These are phyloP conservation scores for Halcyon leucocephala DNA, from an alignment of 2,797 vertebrate genomes.

Conservation along the genomic window DNA sequence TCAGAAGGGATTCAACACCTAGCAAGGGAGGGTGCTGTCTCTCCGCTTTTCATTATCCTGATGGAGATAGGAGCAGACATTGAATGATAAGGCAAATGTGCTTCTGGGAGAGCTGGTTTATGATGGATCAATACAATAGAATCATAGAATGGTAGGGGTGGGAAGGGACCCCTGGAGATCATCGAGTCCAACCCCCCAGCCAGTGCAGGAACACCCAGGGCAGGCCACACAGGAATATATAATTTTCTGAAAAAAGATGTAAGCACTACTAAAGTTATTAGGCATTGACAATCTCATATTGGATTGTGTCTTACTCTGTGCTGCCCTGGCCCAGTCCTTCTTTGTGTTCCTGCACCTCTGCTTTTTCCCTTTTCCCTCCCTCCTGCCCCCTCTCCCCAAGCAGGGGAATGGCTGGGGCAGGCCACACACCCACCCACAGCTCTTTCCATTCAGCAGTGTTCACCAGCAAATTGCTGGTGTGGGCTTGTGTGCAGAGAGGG, in stretches of 20 bases:
- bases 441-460: not conserved
- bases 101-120: not conserved
- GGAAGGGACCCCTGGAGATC: too few relatives aligned
- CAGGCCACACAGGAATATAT: too few relatives aligned
- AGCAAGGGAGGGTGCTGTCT: not conserved
- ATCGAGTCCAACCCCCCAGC: too few relatives aligned
- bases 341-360: not conserved
- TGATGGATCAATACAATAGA: not conserved
- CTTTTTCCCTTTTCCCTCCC: not conserved
- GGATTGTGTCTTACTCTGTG: not conserved
- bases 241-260: not conserved
- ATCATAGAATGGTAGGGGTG: too few relatives aligned
- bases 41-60: not conserved
- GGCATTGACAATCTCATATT: not conserved
- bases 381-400: not conserved
- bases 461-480: not conserved
- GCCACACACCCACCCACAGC: accelerated
- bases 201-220: too few relatives aligned
- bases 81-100: not conserved
- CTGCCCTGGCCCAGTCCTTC: not conserved
- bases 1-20: not conserved
- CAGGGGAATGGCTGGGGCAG: not conserved
- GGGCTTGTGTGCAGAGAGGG: not conserved
- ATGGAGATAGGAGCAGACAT: not conserved
- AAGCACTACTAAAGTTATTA: not conserved